These are phyloP conservation scores for Macrosteles quadrilineatus DNA, from an alignment of 1,140 invertebrate genomes.

Conservation along the genomic window DNA sequence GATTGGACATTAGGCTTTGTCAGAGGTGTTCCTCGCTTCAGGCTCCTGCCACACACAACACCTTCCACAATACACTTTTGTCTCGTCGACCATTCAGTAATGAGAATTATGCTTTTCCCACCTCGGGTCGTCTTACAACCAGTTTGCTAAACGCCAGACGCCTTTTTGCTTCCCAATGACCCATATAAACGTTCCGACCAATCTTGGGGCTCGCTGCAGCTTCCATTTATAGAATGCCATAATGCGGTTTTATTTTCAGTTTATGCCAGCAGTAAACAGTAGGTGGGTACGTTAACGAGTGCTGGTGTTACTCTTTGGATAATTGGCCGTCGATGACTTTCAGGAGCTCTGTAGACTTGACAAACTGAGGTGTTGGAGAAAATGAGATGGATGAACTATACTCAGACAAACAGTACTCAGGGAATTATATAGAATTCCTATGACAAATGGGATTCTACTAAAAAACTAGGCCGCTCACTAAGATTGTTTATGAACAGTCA, in stretches of 20 bases:
- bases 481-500: too few species aligned
- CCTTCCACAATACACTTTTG: conserved; percentile 9
- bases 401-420: too few species aligned
- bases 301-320: background rate
- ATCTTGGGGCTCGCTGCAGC: too few species aligned
- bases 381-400: too few species aligned
- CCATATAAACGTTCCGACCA: background rate
- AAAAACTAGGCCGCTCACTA: too few species aligned
- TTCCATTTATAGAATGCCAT: background rate
- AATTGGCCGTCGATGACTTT: too few species aligned
- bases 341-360: too few species aligned
- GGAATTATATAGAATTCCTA: too few species aligned
- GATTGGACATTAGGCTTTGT: too few species aligned
- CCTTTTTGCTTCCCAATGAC: background rate
- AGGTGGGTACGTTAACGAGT: conserved; percentile 1
- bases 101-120: conserved; percentile 16
- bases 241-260: conserved; percentile 5
- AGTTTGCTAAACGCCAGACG: background rate
- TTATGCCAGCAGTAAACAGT: background rate
- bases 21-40: too few species aligned
- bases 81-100: conserved; percentile 2
- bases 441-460: too few species aligned
- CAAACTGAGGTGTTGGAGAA: too few species aligned
- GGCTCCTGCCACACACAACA: background rate
- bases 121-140: conserved; percentile 5